phyloP scores from a whole-genome alignment of 1,140 invertebrate species.

The Drosophila tsacasi region DNA sequence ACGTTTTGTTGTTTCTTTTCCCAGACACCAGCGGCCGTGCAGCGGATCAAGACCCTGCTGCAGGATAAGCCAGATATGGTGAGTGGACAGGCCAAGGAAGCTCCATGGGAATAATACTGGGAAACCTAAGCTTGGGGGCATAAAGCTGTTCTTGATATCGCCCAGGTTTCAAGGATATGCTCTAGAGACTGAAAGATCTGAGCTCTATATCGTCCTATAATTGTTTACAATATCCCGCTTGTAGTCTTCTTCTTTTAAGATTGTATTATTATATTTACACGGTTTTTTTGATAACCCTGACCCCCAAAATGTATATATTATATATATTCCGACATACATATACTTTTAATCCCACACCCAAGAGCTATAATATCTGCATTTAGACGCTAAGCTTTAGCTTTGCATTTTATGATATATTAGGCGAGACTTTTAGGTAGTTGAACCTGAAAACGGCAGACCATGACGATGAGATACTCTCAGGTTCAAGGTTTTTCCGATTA shows the following conservation, averaged over 20 bases:
- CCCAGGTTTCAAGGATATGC: neutral
- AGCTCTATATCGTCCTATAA: neutral
- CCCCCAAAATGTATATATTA: neutral
- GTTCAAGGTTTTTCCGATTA: constrained; percentile 58
- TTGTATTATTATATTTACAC: neutral
- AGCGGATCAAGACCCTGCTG: constrained; percentile 92
- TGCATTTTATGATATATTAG: neutral
- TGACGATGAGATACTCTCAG: neutral
- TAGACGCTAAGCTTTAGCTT: neutral
- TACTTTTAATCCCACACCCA: neutral
- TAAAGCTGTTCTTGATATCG: neutral
- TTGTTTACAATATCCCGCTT: neutral
- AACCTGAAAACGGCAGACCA: neutral
- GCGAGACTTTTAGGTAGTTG: neutral
- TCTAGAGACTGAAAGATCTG: neutral
- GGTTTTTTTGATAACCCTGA: neutral
- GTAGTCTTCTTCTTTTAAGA: neutral
- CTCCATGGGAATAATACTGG: neutral
- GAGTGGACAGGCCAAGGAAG: constrained; percentile 16
- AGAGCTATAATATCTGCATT: neutral
- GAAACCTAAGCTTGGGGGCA: neutral
- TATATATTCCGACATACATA: neutral
- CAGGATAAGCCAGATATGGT: constrained; percentile 90
- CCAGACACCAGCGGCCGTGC: constrained; percentile 92
- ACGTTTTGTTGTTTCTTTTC: constrained; percentile 32